These are phyloP conservation scores for Dicycla oo DNA, from an alignment of 2,888 invertebrate genomes.

Conservation along the genomic window DNA sequence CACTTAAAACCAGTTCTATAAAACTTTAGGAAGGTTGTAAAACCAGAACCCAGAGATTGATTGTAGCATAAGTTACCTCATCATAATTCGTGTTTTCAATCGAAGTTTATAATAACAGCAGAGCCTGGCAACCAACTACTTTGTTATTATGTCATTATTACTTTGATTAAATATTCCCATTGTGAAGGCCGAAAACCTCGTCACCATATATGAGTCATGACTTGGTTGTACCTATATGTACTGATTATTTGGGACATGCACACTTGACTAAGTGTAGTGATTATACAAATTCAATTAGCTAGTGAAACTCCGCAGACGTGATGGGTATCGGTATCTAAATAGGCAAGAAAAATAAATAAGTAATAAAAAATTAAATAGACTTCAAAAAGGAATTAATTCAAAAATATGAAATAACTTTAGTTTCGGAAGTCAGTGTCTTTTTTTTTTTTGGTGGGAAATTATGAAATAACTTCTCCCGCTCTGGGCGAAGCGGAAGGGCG, in stretches of 20 bases:
- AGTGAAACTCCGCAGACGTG: too few species aligned
- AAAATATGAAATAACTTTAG: too few species aligned
- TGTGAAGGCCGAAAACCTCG: slow-evolving; percentile 57
- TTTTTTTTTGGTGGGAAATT: too few species aligned
- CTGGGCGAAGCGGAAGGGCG: too few species aligned
- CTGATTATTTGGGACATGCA: slow-evolving; percentile 39
- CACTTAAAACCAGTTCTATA: slow-evolving; percentile 35
- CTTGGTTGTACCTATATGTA: slow-evolving; percentile 18
- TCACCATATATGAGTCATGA: slow-evolving; percentile 54
- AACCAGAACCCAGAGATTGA: not conserved
- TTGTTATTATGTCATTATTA: slow-evolving; percentile 53
- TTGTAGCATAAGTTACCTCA: slow-evolving; percentile 1
- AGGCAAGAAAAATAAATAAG: too few species aligned
- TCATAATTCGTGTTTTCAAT: slow-evolving; percentile 20
- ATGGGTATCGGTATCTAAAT: too few species aligned
- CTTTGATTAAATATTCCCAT: slow-evolving; percentile 54
- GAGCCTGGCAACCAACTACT: slow-evolving; percentile 23
- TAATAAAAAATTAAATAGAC: too few species aligned
- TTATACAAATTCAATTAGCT: too few species aligned
- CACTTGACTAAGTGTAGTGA: slow-evolving; percentile 20
- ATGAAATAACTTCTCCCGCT: too few species aligned
- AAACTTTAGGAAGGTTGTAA: slow-evolving; percentile 23
- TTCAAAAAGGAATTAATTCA: too few species aligned
- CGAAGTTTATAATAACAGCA: slow-evolving; percentile 10
- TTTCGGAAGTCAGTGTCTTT: too few species aligned